Evolutionary conservation across 2,888 invertebrate species (phyloP).

Genomic region (Lordiphosa andalusiaca): DNA sequence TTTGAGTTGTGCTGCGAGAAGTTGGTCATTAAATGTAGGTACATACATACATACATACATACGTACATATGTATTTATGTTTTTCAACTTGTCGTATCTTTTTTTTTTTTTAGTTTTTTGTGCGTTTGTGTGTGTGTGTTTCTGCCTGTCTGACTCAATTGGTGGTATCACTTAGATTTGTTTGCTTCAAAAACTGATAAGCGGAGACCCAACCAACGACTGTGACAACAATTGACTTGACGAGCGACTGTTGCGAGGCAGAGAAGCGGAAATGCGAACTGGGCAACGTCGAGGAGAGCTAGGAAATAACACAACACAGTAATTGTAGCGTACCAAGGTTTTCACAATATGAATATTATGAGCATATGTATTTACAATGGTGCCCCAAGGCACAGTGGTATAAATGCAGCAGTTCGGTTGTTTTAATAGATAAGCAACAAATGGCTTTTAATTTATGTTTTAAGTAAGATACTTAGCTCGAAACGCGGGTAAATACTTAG

Average conservation of each 20-base stretch:
- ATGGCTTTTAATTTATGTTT: too few species aligned
- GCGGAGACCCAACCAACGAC: constrained; percentile 40
- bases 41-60: background rate
- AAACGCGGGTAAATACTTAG: too few species aligned
- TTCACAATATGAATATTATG: constrained; percentile 66
- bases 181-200: constrained; percentile 56
- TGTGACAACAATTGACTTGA: constrained; percentile 51
- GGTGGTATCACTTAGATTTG: constrained; percentile 68
- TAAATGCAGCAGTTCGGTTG: too few species aligned
- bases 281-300: constrained; percentile 44
- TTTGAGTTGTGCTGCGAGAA: constrained; percentile 7
- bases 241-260: constrained; percentile 48
- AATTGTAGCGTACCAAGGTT: constrained; percentile 71
- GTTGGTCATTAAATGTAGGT: background rate
- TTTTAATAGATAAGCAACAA: too few species aligned
- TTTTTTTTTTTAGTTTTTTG: constrained; percentile 9
- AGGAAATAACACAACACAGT: constrained; percentile 44
- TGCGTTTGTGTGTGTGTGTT: background rate
- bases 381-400: too few species aligned
- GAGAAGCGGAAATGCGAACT: constrained; percentile 68
- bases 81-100: constrained; percentile 59
- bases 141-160: constrained; percentile 58
- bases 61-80: constrained; percentile 15
- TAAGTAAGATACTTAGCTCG: too few species aligned
- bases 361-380: constrained; percentile 7